These are phyloP conservation scores for Callaeas wilsoni DNA, from an alignment of 2,113 vertebrate species.

Conservation along the genomic window DNA sequence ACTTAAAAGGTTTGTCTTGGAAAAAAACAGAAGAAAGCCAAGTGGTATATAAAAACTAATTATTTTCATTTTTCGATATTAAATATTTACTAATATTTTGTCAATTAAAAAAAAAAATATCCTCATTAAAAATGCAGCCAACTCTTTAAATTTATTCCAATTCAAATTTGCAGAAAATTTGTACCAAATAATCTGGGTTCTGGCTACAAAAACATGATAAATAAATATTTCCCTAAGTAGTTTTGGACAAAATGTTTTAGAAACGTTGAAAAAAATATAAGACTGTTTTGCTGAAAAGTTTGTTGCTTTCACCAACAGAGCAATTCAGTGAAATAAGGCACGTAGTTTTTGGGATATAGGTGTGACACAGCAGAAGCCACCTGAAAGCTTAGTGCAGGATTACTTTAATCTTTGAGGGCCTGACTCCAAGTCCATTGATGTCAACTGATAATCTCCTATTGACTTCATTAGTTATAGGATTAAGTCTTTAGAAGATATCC, in stretches of 20 bases:
- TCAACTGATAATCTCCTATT: slow-evolving; percentile 36
- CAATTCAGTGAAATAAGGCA: background rate
- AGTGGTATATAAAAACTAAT: background rate
- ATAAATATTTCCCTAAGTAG: background rate
- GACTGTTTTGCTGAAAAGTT: background rate
- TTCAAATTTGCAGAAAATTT: background rate
- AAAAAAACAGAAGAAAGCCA: background rate
- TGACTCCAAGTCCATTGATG: slow-evolving; percentile 5
- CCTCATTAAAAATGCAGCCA: background rate
- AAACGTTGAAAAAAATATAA: background rate
- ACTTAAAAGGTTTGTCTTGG: background rate
- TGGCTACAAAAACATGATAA: background rate
- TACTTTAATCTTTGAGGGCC: slow-evolving; percentile 39
- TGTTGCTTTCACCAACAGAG: background rate
- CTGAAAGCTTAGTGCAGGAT: slow-evolving; percentile 35
- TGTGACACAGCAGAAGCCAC: slow-evolving; percentile 27
- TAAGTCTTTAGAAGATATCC: slow-evolving; percentile 26
- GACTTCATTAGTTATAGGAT: slow-evolving; percentile 41
- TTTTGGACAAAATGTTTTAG: background rate
- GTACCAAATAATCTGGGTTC: background rate
- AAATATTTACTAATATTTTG: background rate
- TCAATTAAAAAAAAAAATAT: background rate
- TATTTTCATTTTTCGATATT: background rate
- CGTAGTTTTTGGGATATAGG: background rate
- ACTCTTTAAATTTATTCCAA: background rate